Evolutionary conservation across 1,140 invertebrate species (phyloP).

Genomic region (Solen grandis): DNA sequence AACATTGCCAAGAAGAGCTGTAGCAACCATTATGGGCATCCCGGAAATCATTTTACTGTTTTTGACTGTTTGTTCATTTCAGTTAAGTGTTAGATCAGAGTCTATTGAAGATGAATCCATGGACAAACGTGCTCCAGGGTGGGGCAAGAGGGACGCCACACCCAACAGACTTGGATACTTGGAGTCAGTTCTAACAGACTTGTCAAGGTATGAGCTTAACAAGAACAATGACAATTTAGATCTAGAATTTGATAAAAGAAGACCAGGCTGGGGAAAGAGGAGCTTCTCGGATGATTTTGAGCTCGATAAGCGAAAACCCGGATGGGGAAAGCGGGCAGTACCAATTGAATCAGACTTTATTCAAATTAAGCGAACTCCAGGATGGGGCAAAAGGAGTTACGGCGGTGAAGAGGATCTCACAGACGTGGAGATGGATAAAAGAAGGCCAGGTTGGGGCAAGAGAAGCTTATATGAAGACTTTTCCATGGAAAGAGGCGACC

Average conservation of each 20-base stretch:
- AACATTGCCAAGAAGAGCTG: no score
- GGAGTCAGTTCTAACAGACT: constrained; percentile 44
- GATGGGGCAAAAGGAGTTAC: constrained; percentile 53
- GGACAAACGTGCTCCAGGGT: constrained; percentile 59
- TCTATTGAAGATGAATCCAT: constrained; percentile 30
- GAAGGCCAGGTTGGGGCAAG: constrained; percentile 57
- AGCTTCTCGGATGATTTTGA: constrained; percentile 40
- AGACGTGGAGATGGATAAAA: constrained; percentile 21
- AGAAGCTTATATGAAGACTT: constrained; percentile 29
- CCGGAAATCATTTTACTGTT: constrained; percentile 10
- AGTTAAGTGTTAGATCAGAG: constrained; percentile 8
- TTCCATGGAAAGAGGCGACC: constrained; percentile 57
- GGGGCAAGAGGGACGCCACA: constrained; percentile 50
- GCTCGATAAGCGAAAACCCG: constrained; percentile 61
- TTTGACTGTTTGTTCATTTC: constrained; percentile 40
- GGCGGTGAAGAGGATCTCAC: neutral
- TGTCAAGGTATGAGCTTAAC: constrained; percentile 42
- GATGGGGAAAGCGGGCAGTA: constrained; percentile 62
- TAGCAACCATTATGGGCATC: neutral
- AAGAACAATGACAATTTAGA: constrained; percentile 27
- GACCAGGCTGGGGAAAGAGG: constrained; percentile 63
- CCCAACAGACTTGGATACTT: constrained; percentile 57
- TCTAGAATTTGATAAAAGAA: constrained; percentile 56
- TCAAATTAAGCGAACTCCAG: constrained; percentile 42
- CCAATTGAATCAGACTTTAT: constrained; percentile 19